These are phyloP conservation scores for Cairina moschata DNA, from an alignment of 2,113 vertebrate genomes.

Conservation along the genomic window DNA sequence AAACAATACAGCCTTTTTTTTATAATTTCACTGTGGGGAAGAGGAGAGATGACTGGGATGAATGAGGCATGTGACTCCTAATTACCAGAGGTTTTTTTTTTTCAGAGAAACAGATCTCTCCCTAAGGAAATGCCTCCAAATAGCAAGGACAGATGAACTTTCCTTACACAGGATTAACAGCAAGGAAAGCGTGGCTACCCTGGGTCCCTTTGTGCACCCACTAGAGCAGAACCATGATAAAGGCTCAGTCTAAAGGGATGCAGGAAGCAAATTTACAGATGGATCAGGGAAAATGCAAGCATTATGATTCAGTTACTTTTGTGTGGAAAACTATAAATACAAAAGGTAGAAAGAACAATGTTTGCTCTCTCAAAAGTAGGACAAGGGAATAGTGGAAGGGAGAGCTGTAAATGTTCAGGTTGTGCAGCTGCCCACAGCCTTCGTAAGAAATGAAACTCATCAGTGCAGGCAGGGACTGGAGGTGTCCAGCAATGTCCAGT, in stretches of 20 bases:
- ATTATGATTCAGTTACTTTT: background rate
- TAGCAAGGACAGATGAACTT: background rate
- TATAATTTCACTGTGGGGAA: background rate
- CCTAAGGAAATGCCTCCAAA: background rate
- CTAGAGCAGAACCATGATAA: background rate
- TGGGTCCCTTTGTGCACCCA: background rate
- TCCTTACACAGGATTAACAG: background rate
- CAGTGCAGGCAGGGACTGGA: background rate
- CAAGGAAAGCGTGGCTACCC: background rate
- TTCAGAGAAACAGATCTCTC: background rate
- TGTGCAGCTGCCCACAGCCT: background rate
- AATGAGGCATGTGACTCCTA: background rate
- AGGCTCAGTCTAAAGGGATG: background rate
- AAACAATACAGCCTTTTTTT: slow-evolving; percentile 8
- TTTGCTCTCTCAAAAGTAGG: slow-evolving; percentile 1
- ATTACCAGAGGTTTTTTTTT: background rate
- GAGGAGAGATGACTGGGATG: background rate
- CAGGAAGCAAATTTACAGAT: background rate
- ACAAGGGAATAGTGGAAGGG: background rate
- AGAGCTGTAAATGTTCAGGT: background rate
- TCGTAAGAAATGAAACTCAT: background rate
- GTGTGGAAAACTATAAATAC: background rate
- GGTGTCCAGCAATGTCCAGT: background rate
- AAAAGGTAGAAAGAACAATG: background rate
- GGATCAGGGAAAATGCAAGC: background rate